A percentile compares a stretch with the other conserved stretches of the same genome.
Conservation (phyloP, 2,797 vertebrate genomes). For the Eospalax fontanierii region DNA sequence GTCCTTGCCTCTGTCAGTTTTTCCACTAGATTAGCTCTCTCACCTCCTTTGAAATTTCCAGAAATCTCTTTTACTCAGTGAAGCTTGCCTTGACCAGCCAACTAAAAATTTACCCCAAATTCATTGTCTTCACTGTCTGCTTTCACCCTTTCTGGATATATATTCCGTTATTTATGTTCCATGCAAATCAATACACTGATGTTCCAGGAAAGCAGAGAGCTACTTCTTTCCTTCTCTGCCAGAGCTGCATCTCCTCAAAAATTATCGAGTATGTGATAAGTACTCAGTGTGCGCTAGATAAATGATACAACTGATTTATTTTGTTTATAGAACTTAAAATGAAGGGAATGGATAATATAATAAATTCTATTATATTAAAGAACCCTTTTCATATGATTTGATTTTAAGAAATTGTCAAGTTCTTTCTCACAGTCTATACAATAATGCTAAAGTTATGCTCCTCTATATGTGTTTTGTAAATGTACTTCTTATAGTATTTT, state of each 20-base stretch:
- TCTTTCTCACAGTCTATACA: neutral
- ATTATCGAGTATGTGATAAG: neutral
- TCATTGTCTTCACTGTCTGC: neutral
- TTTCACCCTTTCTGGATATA: neutral
- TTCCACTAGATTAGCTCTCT: neutral
- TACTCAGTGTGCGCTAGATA: neutral
- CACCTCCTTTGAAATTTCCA: neutral
- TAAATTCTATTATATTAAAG: neutral
- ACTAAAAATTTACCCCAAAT: neutral
- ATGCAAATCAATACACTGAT: neutral
- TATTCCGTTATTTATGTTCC: neutral
- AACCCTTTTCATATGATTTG: neutral
- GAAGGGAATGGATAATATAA: neutral
- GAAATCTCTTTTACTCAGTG: neutral
- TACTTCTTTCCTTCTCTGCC: neutral
- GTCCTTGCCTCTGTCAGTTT: neutral
- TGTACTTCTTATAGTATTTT: neutral
- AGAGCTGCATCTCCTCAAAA: neutral
- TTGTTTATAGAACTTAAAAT: neutral
- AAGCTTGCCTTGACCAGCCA: neutral
- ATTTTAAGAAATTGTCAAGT: constrained; percentile 12
- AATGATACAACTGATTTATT: neutral
- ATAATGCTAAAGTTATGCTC: neutral
- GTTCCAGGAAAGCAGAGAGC: neutral
- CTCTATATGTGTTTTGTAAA: constrained; percentile 12